Percentiles rank a stretch among this genome's conserved stretches.
Conservation (phyloP, 2,888 invertebrate species). For the Aphodius sticticus region DNA sequence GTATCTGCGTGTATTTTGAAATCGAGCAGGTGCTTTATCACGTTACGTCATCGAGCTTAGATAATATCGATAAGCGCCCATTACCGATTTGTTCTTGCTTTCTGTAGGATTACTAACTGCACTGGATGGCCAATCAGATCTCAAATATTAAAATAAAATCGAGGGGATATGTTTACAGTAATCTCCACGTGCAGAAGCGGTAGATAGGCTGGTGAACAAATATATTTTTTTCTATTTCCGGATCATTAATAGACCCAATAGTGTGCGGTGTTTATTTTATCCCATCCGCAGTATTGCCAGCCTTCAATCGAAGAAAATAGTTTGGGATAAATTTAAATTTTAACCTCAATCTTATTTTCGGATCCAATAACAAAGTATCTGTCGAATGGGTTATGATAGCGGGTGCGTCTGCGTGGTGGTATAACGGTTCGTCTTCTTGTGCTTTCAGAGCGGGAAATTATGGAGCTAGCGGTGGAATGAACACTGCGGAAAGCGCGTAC, state of each 20-base stretch:
- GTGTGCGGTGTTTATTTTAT: not conserved
- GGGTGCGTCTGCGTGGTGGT: not conserved
- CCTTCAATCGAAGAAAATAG: not conserved
- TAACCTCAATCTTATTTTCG: conserved; percentile 5
- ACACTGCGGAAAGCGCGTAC: conserved; percentile 65
- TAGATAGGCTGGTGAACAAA: not conserved
- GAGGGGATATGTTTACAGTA: not conserved
- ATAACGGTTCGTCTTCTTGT: not conserved
- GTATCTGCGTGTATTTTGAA: conserved; percentile 12
- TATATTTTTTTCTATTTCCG: not conserved
- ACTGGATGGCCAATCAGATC: not conserved
- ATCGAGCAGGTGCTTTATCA: conserved; percentile 26
- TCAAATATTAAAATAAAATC: not conserved
- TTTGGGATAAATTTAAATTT: not conserved
- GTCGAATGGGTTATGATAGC: too few species aligned
- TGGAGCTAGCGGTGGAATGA: conserved; percentile 61
- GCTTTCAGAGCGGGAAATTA: conserved; percentile 54
- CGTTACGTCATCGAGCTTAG: conserved; percentile 12
- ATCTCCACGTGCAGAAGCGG: not conserved
- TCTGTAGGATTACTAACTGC: not conserved
- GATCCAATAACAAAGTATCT: not conserved
- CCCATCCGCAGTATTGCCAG: conserved; percentile 4
- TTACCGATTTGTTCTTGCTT: not conserved
- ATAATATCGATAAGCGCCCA: not conserved
- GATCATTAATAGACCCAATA: not conserved